Base-by-base conservation (phyloP, 2,888 invertebrate species). In the Caenorhabditis imperialis region DNA sequence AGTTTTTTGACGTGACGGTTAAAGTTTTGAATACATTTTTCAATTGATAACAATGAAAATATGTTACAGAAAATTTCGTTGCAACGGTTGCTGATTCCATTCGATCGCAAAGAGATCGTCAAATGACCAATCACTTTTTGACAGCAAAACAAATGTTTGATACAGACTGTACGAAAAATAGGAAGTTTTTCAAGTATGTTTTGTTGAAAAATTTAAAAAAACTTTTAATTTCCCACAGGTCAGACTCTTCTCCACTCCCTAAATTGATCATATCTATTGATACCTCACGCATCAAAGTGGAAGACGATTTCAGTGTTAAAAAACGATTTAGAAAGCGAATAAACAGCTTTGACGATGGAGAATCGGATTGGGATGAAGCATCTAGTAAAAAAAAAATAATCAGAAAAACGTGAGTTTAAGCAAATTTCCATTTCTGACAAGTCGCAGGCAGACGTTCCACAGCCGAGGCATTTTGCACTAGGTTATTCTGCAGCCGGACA, bases 81-180 rank as follows among this genome's bases (percentile, higher is more conserved):
- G 61, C 77, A 12, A 73, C 78, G 10, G 18, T 70, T 4, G 78
- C 80, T 3, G 80, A 81, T 20, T 58, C 69, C 4, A 38, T 81
- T 1, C 54, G 80, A 2, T 10, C 69, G 0, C 48, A 70, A 10
- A 65, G 62, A 33, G 67, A 72, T 35, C 54, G 67, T 8, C 42
- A 77, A 40, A 20, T 69, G 1, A 25, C 51, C 2, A 62, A 69
- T 37, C 2, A 10, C 10, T 78, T 81, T 50, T 37, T 79, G 20
- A 58, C 60, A 40, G 51, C 75, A 0, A 58, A 58, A 16, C 47
- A 58, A 23, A 48, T 37, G 2, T 69, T 18, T 8, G 55, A 69
- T 35, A 71, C 40, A 8, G 78, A 73, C 12, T 81, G 80, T 58
- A 61, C 70, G 0, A 79, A 61, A 45, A 76, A 65, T 18, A 48